Base-by-base conservation (phyloP, 2,113 vertebrate genomes). In the Archilochus colubris region DNA sequence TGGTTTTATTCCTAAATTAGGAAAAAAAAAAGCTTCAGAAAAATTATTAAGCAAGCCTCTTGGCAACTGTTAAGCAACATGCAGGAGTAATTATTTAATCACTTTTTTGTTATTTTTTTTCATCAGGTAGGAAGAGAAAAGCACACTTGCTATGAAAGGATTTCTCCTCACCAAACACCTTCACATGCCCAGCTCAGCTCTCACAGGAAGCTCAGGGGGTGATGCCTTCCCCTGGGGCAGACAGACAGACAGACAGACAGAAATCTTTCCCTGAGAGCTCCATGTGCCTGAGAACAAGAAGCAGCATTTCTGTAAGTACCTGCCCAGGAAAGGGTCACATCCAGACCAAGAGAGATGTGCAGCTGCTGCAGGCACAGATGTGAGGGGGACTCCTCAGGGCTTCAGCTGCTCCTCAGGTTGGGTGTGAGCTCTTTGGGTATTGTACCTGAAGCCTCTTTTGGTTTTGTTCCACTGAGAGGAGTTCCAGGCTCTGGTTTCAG, bases 81-180 rank as follows among this genome's bases (percentile, higher is more conserved):
- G 54, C 50, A 88, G 20, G 62, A 88, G 94, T 97, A 90, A 96
- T 96, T 94, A 82, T 88, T 91, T 82, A 88, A 95, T 90, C 46
- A 51, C 9, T 51, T 68, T 19, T 31, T 55, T 30, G 27, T 88
- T 94, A 46, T 72, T 95, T 38, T 38, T 33, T 94, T 88, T 61
- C 61, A 64, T 54, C 58, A 83, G 59, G 68, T 91, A 74, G 64
- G 43, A 83, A 70, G 21, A 68, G 59, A 86, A 57, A 7, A 74
- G 3, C 28, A 30, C 3, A 1, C 19, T 83, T n/a, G 5, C 68
- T 83, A 40, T 40, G 12, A 38, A 31, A 69, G 61, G 30, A 57
- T 53, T 83, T 82, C 57, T 81, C 68, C 68, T 33, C 64, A 28
- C 46, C 15, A 46, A 66, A 43, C 46, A 3, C 22, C 19, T 40